These are phyloP conservation scores for Catharus fuscescens DNA, from an alignment of 2,113 vertebrate genomes.

Conservation along the genomic window DNA sequence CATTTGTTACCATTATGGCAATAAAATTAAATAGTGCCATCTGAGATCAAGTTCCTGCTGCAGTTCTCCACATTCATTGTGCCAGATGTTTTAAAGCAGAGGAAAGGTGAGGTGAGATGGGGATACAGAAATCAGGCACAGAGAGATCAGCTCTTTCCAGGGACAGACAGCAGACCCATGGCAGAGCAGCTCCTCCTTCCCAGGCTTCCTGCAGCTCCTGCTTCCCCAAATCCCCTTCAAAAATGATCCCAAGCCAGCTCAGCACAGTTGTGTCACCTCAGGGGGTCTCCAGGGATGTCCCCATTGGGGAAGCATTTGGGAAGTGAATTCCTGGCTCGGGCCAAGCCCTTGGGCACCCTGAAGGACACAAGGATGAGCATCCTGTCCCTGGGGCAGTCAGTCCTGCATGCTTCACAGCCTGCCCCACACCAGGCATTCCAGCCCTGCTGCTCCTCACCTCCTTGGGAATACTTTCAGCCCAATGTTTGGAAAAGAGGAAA, in stretches of 20 bases:
- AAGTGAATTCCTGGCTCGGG: not conserved
- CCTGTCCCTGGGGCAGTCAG: not conserved
- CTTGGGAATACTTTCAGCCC: not conserved
- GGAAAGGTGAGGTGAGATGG: not conserved
- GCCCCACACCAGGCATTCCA: not conserved
- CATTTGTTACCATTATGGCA: not conserved
- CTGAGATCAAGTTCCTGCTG: not conserved
- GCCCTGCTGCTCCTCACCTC: not conserved
- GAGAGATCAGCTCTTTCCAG: not conserved
- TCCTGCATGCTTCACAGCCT: not conserved
- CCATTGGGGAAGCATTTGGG: not conserved
- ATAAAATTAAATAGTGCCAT: not conserved
- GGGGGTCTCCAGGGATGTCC: not conserved
- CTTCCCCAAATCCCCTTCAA: not conserved
- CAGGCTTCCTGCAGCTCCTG: not conserved
- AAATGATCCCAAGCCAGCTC: not conserved
- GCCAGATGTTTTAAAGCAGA: not conserved
- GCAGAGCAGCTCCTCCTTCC: not conserved
- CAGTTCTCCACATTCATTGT: not conserved
- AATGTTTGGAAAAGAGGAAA: not conserved
- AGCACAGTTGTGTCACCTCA: not conserved
- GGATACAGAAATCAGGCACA: not conserved
- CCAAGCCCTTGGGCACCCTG: not conserved
- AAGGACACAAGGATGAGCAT: accelerated
- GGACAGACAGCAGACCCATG: not conserved